Evolutionary conservation across 2,888 invertebrate genomes (phyloP), one percentile per base, ranked within the genome.

Genomic region (Patella caerulea): DNA sequence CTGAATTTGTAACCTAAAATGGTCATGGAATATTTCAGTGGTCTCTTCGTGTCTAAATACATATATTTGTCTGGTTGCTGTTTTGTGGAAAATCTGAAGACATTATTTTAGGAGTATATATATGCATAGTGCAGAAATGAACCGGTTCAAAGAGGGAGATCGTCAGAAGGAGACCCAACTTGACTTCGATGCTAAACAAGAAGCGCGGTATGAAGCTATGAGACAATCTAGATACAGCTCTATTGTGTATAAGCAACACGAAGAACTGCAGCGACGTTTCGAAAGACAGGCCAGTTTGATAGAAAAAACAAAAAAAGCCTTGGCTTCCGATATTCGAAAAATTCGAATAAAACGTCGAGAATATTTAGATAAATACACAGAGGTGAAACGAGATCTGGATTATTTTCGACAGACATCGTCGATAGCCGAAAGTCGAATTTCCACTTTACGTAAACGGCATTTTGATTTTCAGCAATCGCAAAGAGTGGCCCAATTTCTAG

Each of bases 141-240:
- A 45, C 45, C 45, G 45, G 45, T 45, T 45, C 45, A 45, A 45
- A 45, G 45, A 9, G 1, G 45, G 45, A 45, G 45, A 9, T 45
- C 45, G 45, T 45, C 45, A 45, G 45, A 45, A 45, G 45, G 45
- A 45, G 45, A 45, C 4, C 45, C 45, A 45, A 45, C 45, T 45
- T 45, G 65, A 65, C 19, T 65, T 24, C 5, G 14, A 65, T 17
- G 19, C 65, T 11, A 65, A 65, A 65, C 65, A 65, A 24, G 65
- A 65, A 65, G 65, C 65, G 19, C 19, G 65, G 14, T 65, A 65
- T 65, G 24, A 65, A 24, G 65, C 65, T 2, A 65, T 65, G 65
- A 19, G 65, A 65, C 65, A 65, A 24, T 65, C 65, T 24, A 65
- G 65, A 65, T 65, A 65, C 65, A 65, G 65, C 24, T 65, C 65